Conservation (phyloP, 2,888 invertebrate genomes). For the Macaria notata region DNA sequence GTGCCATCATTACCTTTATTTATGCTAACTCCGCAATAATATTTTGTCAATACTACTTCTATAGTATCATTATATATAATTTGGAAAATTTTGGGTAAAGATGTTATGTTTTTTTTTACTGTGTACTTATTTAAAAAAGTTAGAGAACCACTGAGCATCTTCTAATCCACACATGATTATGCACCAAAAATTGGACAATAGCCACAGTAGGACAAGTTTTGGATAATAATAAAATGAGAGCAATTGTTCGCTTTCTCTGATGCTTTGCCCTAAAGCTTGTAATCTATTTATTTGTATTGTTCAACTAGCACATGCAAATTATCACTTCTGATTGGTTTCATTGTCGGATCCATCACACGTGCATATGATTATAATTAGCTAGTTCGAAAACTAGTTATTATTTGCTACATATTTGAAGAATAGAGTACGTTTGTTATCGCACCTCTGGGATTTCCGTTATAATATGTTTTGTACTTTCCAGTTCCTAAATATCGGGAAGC, state of each 20-base stretch:
- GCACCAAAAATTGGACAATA: constrained; percentile 62
- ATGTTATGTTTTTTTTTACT: too few relatives aligned
- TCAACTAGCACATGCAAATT: constrained; percentile 49
- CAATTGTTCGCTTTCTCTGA: constrained; percentile 67
- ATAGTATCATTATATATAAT: too few relatives aligned
- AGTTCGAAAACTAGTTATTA: constrained; percentile 13
- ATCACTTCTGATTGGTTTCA: constrained; percentile 50
- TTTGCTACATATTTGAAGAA: constrained; percentile 1
- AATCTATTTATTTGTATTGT: constrained; percentile 48
- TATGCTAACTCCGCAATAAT: too few relatives aligned
- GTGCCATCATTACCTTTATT: too few relatives aligned
- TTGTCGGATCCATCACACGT: constrained; percentile 47
- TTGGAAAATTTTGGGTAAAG: too few relatives aligned
- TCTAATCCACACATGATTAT: constrained; percentile 71
- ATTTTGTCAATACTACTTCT: too few relatives aligned
- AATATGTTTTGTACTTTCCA: not conserved
- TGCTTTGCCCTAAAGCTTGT: constrained; percentile 52
- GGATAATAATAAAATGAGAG: constrained; percentile 60
- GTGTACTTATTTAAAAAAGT: not conserved
- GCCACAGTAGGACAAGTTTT: constrained; percentile 63
- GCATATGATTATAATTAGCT: not conserved
- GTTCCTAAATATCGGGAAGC: too few relatives aligned
- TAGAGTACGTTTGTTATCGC: not conserved
- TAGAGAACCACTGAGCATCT: constrained; percentile 29
- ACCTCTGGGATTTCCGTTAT: constrained; percentile 8